Evolutionary conservation across 2,888 invertebrate species (phyloP).

Genomic region (Cinara cedri): DNA sequence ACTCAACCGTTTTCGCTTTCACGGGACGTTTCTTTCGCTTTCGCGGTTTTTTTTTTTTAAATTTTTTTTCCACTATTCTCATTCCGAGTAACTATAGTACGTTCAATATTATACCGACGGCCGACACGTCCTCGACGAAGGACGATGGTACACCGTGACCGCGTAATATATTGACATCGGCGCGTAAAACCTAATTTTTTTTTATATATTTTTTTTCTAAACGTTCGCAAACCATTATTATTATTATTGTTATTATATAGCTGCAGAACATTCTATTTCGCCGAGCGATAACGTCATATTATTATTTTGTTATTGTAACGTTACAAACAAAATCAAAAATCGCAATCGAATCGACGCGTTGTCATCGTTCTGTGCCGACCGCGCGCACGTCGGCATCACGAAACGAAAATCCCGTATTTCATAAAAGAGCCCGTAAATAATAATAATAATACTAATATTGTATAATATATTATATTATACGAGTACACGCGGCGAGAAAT

Average conservation of each 20-base stretch:
- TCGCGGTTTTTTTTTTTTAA: conserved; percentile 36
- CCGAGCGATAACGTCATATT: too few species aligned
- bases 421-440: too few species aligned
- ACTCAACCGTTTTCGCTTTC: conserved; percentile 49
- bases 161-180: not conserved
- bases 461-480: not conserved
- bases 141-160: not conserved
- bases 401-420: too few species aligned
- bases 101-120: too few species aligned
- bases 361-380: too few species aligned
- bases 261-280: too few species aligned
- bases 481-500: not conserved
- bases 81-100: not conserved
- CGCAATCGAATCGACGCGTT: too few species aligned
- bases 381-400: too few species aligned
- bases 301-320: too few species aligned
- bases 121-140: conserved; percentile 8
- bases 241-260: not conserved
- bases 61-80: not conserved
- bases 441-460: too few species aligned
- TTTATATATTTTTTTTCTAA: not conserved
- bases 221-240: not conserved
- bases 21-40: conserved; percentile 51
- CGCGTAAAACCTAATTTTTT: not conserved
- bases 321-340: too few species aligned